Evolutionary conservation across 2,797 vertebrate species (phyloP).

Genomic region (Crenuchus spilurus): DNA sequence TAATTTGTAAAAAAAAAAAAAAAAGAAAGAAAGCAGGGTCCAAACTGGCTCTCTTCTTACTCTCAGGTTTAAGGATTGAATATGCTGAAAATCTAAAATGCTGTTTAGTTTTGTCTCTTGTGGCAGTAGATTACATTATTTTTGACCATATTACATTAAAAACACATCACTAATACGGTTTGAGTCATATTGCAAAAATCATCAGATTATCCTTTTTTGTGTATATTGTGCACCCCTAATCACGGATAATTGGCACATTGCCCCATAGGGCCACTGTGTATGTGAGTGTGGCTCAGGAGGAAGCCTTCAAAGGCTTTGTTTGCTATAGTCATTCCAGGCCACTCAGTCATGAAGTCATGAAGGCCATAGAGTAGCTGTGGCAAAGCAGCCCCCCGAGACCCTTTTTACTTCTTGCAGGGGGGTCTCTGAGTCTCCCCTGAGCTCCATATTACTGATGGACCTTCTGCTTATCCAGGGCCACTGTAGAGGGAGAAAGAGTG

Average conservation of each 20-base stretch:
- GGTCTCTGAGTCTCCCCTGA: conserved; percentile 20
- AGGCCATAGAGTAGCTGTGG: conserved; percentile 24
- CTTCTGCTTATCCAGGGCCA: conserved; percentile 30
- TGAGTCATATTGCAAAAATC: no score
- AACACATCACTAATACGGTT: no score
- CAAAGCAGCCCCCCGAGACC: conserved; percentile 29
- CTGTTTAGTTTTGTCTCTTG: no score
- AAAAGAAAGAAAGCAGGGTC: no score
- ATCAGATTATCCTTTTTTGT: no score
- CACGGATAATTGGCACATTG: conserved; percentile 30
- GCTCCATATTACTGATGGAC: conserved; percentile 35
- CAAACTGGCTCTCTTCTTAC: no score
- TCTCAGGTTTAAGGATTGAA: no score
- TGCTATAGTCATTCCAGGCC: conserved; percentile 28
- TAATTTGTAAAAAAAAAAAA: no score
- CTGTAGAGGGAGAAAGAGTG: conserved; percentile 5
- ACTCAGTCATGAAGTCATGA: conserved; percentile 45
- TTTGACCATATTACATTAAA: no score
- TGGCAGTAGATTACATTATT: no score
- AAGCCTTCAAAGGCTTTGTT: conserved; percentile 45
- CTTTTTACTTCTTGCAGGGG: conserved; percentile 18
- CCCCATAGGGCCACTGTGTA: conserved; percentile 29
- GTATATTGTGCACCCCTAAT: no score
- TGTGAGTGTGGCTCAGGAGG: conserved; percentile 17
- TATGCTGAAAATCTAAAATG: no score